phyloP scores from a whole-genome alignment of 92 coral and sea anemone genomes.

The Palythoa grandiflora region DNA sequence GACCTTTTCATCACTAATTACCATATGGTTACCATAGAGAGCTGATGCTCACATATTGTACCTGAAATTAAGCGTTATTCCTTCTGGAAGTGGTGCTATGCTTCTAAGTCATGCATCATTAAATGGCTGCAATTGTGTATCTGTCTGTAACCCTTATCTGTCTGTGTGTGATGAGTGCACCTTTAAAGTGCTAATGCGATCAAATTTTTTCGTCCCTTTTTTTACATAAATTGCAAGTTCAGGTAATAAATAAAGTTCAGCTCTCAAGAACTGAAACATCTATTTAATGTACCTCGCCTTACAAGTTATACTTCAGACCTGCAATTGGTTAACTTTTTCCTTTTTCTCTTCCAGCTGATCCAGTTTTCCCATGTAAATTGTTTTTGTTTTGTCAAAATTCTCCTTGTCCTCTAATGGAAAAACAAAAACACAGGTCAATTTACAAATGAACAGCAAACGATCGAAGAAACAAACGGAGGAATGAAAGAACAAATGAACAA shows the following conservation, averaged over 20 bases:
- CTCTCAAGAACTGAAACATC: background rate
- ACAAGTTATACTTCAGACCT: slow-evolving; percentile 53
- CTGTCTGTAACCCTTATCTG: background rate
- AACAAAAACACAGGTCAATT: background rate
- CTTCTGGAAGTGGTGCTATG: no score
- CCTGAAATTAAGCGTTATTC: no score
- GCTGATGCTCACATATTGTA: no score
- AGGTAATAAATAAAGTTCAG: background rate
- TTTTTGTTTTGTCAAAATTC: slow-evolving; percentile 67
- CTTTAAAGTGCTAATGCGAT: no score
- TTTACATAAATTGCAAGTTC: no score
- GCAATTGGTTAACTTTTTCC: slow-evolving; percentile 69
- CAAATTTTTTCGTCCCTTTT: no score
- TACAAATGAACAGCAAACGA: no score
- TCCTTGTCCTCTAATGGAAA: slow-evolving; percentile 67
- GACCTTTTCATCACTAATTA: no score
- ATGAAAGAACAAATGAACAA: no score
- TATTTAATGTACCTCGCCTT: background rate
- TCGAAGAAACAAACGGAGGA: no score
- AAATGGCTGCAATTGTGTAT: background rate
- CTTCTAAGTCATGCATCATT: no score
- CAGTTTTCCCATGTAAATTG: slow-evolving; percentile 59
- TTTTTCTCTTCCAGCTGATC: slow-evolving; percentile 77
- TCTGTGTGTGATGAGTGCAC: background rate
- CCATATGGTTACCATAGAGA: no score